phyloP scores from a whole-genome alignment of 2,797 vertebrate species.

The Notamacropus eugenii region DNA sequence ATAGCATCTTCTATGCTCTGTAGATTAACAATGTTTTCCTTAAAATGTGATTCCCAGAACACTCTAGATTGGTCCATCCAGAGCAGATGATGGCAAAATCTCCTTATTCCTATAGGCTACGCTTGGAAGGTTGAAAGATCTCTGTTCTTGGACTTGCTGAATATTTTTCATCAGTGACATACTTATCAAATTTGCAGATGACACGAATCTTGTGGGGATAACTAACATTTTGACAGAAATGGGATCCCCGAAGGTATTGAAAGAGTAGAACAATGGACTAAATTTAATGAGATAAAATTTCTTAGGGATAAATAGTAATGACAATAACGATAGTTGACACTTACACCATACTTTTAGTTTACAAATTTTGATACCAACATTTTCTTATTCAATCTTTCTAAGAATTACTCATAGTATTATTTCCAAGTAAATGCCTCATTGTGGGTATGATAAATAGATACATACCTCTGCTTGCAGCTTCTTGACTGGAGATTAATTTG shows the following conservation, averaged over 20 bases:
- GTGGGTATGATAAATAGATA: not conserved
- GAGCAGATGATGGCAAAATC: not conserved
- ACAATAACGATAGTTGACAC: not conserved
- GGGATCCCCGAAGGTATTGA: not conserved
- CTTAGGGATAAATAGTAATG: not conserved
- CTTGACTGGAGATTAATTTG: not conserved
- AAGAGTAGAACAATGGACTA: not conserved
- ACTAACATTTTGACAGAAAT: not conserved
- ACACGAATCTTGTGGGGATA: not conserved
- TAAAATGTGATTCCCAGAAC: not conserved
- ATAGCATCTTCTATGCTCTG: not conserved
- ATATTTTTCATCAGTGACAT: not conserved
- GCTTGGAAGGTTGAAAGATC: not conserved
- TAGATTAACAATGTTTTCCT: not conserved
- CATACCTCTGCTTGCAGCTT: not conserved
- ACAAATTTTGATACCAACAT: not conserved
- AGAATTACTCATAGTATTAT: not conserved
- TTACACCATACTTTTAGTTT: not conserved
- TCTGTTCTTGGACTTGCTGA: not conserved
- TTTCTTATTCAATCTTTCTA: not conserved
- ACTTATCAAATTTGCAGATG: not conserved
- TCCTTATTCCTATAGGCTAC: not conserved
- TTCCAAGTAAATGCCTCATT: not conserved
- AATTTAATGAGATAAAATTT: not conserved
- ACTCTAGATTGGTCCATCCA: not conserved